A percentile compares a stretch with the other conserved stretches of the same genome.
Evolutionary conservation across 2,888 invertebrate genomes (phyloP).

Genomic region (Cinara cedri): DNA sequence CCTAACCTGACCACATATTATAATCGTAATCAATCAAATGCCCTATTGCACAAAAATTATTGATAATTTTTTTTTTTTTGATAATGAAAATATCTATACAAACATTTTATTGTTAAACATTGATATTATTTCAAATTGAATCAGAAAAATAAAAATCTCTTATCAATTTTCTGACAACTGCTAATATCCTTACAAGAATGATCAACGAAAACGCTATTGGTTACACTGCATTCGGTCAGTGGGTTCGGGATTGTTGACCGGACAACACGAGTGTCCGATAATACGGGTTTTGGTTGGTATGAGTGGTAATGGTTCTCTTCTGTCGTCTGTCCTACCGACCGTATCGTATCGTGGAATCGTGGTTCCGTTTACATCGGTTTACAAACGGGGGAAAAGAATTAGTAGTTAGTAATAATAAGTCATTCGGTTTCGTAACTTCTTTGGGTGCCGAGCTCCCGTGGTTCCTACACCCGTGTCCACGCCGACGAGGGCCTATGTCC

Average conservation of each 20-base stretch:
- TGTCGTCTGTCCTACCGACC: conserved; percentile 48
- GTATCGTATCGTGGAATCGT: conserved; percentile 55
- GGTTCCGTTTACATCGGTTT: conserved; percentile 52
- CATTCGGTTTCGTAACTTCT: conserved; percentile 23
- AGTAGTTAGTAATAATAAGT: conserved; percentile 21
- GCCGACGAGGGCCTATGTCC: conserved; percentile 14
- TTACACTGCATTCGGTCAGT: conserved; percentile 31
- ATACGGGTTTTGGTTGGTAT: conserved; percentile 39
- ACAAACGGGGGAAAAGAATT: conserved; percentile 14
- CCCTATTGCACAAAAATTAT: no score
- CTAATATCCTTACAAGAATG: no score
- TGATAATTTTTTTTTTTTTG: no score
- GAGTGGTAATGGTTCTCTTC: conserved; percentile 47
- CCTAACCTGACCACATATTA: no score
- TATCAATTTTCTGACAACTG: no score
- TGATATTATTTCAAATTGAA: no score
- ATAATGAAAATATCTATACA: no score
- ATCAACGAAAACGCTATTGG: conserved; percentile 6
- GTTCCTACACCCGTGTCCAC: conserved; percentile 24
- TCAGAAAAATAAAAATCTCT: no score
- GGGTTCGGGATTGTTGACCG: neutral
- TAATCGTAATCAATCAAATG: no score
- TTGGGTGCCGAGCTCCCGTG: conserved; percentile 2
- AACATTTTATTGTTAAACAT: no score
- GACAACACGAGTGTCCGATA: neutral